These are phyloP conservation scores for Chelonia mydas DNA, from an alignment of 2,797 vertebrate genomes.

Conservation along the genomic window DNA sequence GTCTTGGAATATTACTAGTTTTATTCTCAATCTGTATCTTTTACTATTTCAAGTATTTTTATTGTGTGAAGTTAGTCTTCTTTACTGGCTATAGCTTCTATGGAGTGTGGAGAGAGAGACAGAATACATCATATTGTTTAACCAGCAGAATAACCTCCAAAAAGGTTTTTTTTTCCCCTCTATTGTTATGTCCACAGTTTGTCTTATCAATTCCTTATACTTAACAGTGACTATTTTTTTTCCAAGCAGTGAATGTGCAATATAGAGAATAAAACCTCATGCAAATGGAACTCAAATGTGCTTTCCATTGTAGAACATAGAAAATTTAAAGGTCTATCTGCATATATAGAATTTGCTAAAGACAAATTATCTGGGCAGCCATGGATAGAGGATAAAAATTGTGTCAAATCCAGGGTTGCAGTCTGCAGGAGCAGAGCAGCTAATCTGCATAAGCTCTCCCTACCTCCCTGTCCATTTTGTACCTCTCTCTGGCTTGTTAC, in stretches of 20 bases:
- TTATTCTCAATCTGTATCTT: background rate
- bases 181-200: background rate
- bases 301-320: background rate
- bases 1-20: background rate
- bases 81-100: background rate
- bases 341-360: background rate
- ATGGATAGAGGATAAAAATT: background rate
- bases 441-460: constrained; percentile 32
- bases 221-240: constrained; percentile 33
- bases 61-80: background rate
- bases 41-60: background rate
- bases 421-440: background rate
- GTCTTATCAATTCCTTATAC: constrained; percentile 52
- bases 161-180: background rate
- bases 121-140: background rate
- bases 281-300: background rate
- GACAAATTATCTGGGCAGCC: constrained; percentile 23
- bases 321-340: background rate
- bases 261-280: background rate
- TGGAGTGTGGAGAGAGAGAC: background rate
- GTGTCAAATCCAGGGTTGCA: constrained; percentile 23
- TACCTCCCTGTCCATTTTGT: background rate
- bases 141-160: background rate
- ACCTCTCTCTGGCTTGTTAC: constrained; percentile 9
- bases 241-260: constrained; percentile 7